Evolutionary conservation across 2,888 invertebrate species (phyloP), one percentile per base, ranked within the genome.

Genomic region (Lypha dubia): DNA sequence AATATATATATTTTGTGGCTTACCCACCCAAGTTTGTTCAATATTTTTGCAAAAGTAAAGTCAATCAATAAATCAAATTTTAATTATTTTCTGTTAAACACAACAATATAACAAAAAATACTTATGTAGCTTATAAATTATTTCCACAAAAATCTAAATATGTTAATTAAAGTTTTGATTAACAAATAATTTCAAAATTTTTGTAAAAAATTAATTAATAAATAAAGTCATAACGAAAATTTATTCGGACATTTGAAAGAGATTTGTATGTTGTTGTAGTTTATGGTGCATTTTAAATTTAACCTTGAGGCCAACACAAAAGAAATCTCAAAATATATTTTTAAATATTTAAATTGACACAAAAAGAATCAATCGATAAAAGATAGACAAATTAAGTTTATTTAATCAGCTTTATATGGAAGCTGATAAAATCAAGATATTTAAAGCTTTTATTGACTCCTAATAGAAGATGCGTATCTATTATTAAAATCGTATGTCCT

Each of bases 191-290:
- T 35, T 60, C 15, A 68, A 81, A 65, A 75, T 32, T 15, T 56
- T 56, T 63, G 56, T 73, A 44, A 67, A 71, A 73, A 67, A 60
- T 82, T 73, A 22, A 60, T 77, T 68, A 77, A 77, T 68, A 73
- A 67, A 63, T 35, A 62, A 22, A 53, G 56, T 20, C 35, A 46
- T 4, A 74, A 17, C 51, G 51, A 38, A 63, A 24, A 44, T 74
- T 67, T 2, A 28, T 62, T 22, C 24, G n/a, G 32, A 28, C 32
- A 63, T 53, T 60, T 51, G 53, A n/a, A n/a, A n/a, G n/a, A n/a
- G n/a, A n/a, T n/a, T 81, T 75, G 62, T 49, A 44, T 46, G 28
- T 56, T 35, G 24, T 60, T 51, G 63, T 38, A n/a, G 7, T 11
- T 8, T n/a, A 6, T 75, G n/a, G 22, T 65, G 49, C 58, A 51